Evolutionary conservation across 2,888 invertebrate genomes (phyloP), one percentile per base, ranked within the genome.

Genomic region (Rotaria macrura): DNA sequence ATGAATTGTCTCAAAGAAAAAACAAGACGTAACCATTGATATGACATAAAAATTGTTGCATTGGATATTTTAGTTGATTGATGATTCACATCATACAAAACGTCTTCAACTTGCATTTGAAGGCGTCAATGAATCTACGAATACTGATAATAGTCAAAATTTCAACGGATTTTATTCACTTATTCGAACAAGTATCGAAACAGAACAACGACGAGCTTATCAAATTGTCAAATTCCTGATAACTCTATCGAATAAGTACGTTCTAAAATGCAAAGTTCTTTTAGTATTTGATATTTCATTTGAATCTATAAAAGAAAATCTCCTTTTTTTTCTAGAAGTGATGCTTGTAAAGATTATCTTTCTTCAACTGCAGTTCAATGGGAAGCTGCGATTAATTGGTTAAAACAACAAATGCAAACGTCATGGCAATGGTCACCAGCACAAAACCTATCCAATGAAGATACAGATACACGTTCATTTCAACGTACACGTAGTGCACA

Each of bases 351-450:
- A 84, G 84, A 86, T 9, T 84, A 86, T 84, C 40, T 86, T 29
- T 47, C 85, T n/a, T 85, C 84, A 47, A 87, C 88, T 10, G 89
- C 90, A 57, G 88, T 89, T 84, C 90, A 90, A 87, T 92, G 92
- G 92, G 91, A 92, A 88, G 92, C 92, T 91, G 91, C 91, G 25
- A 92, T 92, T 85, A 90, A 91, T 87, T 92, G 92, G 92, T 89
- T 92, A 49, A 90, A 91, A 88, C 90, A 90, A 86, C 91, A 91
- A 89, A 91, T 91, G 89, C 87, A 88, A n/a, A 43, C 55, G 54
- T 34, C 40, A 57, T 55, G 29, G 23, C 25, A 40, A 87, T 89
- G 90, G 89, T 88, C 87, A 85, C 88, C 72, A 55, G 17, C 40
- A 52, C 49, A 55, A 10, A 84, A 52, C 25, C 86, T 88, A 72